Evolutionary conservation across 2,888 invertebrate genomes (phyloP).

Genomic region (Drosophila meridiana): DNA sequence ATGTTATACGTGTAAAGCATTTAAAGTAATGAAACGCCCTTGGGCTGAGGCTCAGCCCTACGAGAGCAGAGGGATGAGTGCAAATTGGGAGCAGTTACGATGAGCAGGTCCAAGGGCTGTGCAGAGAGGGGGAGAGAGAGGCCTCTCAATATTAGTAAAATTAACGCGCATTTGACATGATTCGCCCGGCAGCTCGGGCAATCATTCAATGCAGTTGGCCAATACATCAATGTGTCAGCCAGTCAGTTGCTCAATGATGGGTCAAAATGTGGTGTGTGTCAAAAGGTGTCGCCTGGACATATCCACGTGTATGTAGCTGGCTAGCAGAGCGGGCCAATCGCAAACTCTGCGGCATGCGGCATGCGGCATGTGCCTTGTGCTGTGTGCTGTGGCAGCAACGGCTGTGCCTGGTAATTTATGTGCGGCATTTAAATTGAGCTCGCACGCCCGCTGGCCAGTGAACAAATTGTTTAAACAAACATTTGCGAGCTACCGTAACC

Average conservation of each 20-base stretch:
- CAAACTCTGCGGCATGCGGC: neutral
- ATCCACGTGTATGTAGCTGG: neutral
- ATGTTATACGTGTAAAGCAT: constrained; percentile 78
- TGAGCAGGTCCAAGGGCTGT: neutral
- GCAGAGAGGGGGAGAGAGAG: neutral
- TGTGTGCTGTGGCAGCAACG: constrained; percentile 3
- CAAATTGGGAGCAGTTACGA: neutral
- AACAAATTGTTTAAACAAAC: constrained; percentile 70
- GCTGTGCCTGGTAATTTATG: constrained; percentile 70
- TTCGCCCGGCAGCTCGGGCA: constrained; percentile 46
- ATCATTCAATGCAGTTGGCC: constrained; percentile 67
- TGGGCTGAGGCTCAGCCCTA: constrained; percentile 20
- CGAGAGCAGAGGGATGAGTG: neutral
- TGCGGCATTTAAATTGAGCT: constrained; percentile 73
- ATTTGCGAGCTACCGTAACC: constrained; percentile 31
- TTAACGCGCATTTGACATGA: constrained; percentile 65
- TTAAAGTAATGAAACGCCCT: constrained; percentile 72
- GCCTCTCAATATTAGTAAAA: constrained; percentile 60
- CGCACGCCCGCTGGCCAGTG: constrained; percentile 34
- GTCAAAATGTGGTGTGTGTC: constrained; percentile 59
- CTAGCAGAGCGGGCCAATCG: neutral
- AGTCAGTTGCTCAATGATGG: constrained; percentile 70
- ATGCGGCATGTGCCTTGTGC: neutral
- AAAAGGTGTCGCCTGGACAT: constrained; percentile 53
- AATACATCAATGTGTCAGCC: constrained; percentile 75